Percentiles rank a stretch among this genome's conserved stretches.
These are phyloP conservation scores for Cynopterus brachyotis DNA, from an alignment of 2,113 vertebrate genomes.

Conservation along the genomic window DNA sequence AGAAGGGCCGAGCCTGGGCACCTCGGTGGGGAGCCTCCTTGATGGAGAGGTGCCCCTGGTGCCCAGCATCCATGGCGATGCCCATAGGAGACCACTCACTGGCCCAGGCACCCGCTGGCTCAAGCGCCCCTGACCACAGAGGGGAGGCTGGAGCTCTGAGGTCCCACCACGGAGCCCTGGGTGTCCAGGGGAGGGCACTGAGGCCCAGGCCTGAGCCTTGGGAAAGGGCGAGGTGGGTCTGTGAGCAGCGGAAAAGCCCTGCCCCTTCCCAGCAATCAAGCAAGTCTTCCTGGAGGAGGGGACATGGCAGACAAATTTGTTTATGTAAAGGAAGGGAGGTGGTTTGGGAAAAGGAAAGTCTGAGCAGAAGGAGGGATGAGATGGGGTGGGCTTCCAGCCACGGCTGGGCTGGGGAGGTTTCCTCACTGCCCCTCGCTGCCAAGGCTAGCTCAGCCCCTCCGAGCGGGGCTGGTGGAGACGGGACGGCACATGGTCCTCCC, in stretches of 20 bases:
- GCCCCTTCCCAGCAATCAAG: constrained; percentile 53
- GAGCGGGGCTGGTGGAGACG: fast-evolving
- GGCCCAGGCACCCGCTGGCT: background rate
- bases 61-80: background rate
- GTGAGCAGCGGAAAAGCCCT: constrained; percentile 29
- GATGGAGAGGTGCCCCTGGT: background rate
- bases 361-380: background rate
- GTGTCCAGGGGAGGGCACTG: background rate
- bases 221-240: constrained; percentile 46
- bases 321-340: constrained; percentile 65
- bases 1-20: background rate
- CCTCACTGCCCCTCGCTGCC: fast-evolving
- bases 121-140: fast-evolving
- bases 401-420: fast-evolving
- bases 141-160: background rate
- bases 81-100: background rate
- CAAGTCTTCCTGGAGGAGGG: constrained; percentile 64
- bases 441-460: background rate
- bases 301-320: constrained; percentile 44
- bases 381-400: background rate
- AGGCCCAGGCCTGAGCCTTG: background rate
- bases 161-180: background rate
- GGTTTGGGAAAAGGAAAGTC: background rate
- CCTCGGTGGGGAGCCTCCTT: background rate
- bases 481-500: fast-evolving